These are phyloP conservation scores for Ascaphus truei DNA, from an alignment of 2,113 vertebrate genomes.

Conservation along the genomic window DNA sequence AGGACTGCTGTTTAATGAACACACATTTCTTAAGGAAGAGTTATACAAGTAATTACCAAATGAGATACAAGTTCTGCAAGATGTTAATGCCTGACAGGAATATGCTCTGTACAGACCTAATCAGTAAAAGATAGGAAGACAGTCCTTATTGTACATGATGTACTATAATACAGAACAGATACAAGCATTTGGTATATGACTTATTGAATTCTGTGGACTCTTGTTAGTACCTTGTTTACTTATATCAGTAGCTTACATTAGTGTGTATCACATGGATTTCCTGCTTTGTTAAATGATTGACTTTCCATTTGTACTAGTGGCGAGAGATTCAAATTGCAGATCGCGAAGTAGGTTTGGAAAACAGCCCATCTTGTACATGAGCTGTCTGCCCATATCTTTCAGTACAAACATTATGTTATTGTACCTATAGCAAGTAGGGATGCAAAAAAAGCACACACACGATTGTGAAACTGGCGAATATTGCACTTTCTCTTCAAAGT, in stretches of 20 bases:
- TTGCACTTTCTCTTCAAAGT: too few relatives aligned
- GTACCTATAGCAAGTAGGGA: too few relatives aligned
- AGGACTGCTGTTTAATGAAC: constrained; percentile 35
- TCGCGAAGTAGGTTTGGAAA: too few relatives aligned
- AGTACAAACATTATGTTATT: too few relatives aligned
- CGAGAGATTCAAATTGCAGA: too few relatives aligned
- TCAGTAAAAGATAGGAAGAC: constrained; percentile 29
- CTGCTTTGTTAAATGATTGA: too few relatives aligned
- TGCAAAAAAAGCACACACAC: too few relatives aligned
- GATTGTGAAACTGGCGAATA: too few relatives aligned
- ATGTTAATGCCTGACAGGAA: constrained; percentile 43
- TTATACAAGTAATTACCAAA: constrained; percentile 37
- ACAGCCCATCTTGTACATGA: too few relatives aligned
- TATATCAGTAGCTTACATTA: constrained; percentile 3
- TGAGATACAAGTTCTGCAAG: constrained; percentile 1
- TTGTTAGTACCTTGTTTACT: constrained; percentile 36
- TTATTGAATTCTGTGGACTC: constrained; percentile 29
- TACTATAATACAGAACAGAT: constrained; percentile 26
- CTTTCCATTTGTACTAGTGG: too few relatives aligned
- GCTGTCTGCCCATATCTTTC: too few relatives aligned
- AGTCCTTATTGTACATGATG: constrained; percentile 24
- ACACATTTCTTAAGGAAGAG: constrained; percentile 38
- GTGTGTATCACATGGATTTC: too few relatives aligned
- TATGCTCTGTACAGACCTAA: constrained; percentile 4
- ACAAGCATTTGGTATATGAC: constrained; percentile 32